A percentile compares a stretch with the other conserved stretches of the same genome.
Evolutionary conservation across 2,113 vertebrate species (phyloP).

Genomic region (Macrotis lagotis): DNA sequence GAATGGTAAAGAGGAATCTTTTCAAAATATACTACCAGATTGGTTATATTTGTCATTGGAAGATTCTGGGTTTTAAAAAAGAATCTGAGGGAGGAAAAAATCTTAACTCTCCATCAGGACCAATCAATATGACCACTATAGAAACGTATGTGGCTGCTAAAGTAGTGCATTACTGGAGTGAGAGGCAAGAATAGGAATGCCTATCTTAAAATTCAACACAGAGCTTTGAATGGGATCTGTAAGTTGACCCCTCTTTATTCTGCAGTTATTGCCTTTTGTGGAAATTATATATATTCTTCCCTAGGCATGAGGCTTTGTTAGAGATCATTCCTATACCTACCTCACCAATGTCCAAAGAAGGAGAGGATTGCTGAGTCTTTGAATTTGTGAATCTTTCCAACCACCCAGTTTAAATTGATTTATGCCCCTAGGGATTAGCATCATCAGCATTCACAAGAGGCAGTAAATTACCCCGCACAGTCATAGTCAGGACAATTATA

Average conservation of each 20-base stretch:
- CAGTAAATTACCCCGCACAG: not conserved
- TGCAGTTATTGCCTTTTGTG: not conserved
- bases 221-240: not conserved
- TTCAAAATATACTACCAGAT: not conserved
- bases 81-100: not conserved
- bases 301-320: not conserved
- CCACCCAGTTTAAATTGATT: not conserved
- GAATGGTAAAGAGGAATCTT: not conserved
- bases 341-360: not conserved
- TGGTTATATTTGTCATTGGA: not conserved
- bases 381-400: not conserved
- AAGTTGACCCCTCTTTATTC: not conserved
- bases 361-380: not conserved
- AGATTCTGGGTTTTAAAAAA: not conserved
- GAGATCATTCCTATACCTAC: too few species aligned
- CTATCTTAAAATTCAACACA: not conserved
- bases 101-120: not conserved
- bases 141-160: not conserved
- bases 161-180: not conserved
- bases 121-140: not conserved
- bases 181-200: not conserved
- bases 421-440: not conserved
- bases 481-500: not conserved
- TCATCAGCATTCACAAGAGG: not conserved
- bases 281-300: not conserved